Conservation (phyloP, 2,888 invertebrate genomes). For the Sicus ferrugineus region DNA sequence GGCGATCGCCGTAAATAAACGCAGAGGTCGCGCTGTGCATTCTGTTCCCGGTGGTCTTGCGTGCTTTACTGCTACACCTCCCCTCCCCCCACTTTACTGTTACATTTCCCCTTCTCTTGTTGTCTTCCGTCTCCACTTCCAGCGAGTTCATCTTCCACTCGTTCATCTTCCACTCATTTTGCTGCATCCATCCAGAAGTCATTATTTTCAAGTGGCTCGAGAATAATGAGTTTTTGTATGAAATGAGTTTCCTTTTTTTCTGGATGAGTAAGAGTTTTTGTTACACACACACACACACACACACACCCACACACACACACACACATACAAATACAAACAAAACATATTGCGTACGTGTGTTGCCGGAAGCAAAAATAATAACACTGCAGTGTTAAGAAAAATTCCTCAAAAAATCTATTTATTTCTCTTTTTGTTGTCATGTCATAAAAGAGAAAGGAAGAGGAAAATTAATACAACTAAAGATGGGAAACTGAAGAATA, state of each 20-base stretch:
- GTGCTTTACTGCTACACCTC: too few species aligned
- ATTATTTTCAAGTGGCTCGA: slow-evolving; percentile 54
- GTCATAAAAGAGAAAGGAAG: too few species aligned
- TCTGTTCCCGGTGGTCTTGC: background rate
- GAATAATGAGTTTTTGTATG: slow-evolving; percentile 55
- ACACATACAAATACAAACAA: slow-evolving; percentile 6
- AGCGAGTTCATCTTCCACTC: background rate
- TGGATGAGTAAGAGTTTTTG: background rate
- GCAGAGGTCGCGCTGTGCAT: background rate
- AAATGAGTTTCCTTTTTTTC: slow-evolving; percentile 27
- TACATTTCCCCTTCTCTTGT: background rate
- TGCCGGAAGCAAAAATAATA: slow-evolving; percentile 30
- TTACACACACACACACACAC: too few species aligned
- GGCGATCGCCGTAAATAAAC: slow-evolving; percentile 15
- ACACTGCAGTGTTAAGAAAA: background rate
- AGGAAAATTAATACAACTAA: background rate
- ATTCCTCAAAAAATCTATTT: background rate
- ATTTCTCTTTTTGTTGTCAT: too few species aligned
- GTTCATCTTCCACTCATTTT: slow-evolving; percentile 3
- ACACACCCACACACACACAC: slow-evolving; percentile 19
- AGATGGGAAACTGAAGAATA: background rate
- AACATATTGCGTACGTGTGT: slow-evolving; percentile 28
- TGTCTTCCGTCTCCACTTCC: background rate
- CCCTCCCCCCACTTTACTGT: too few species aligned
- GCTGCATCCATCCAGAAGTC: slow-evolving; percentile 47